These are phyloP conservation scores for Campoletis sonorensis DNA, from an alignment of 1,140 invertebrate species.

Conservation along the genomic window DNA sequence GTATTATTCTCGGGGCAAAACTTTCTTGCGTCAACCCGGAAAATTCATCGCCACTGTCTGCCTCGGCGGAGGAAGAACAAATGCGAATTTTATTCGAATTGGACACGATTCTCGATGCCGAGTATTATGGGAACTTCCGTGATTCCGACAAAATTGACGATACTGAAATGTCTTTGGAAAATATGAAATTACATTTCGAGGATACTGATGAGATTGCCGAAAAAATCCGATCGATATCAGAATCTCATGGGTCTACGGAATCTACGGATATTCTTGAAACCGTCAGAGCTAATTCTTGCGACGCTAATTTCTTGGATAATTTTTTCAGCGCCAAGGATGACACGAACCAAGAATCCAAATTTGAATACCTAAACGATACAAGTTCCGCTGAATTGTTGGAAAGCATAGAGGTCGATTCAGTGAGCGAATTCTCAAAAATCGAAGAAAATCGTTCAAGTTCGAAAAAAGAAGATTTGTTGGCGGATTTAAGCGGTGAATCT, in stretches of 20 bases:
- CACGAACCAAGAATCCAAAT: background rate
- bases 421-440: constrained; percentile 12
- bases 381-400: constrained; percentile 14
- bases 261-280: constrained; percentile 34
- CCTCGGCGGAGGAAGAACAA: constrained; percentile 69
- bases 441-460: constrained; percentile 1
- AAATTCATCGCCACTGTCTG: constrained; percentile 43
- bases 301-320: constrained; percentile 25
- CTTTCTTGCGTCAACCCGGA: constrained; percentile 9
- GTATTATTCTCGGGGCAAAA: constrained; percentile 5
- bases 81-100: constrained; percentile 69
- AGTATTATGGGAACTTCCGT: constrained; percentile 63
- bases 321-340: background rate
- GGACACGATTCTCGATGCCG: constrained; percentile 72
- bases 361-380: background rate
- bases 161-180: constrained; percentile 27
- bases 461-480: constrained; percentile 8
- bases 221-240: constrained; percentile 52
- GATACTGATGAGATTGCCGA: constrained; percentile 31
- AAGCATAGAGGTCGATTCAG: constrained; percentile 14
- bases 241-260: constrained; percentile 57
- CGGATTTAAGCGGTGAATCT: background rate
- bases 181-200: background rate
- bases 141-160: constrained; percentile 36
- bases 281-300: constrained; percentile 38